Evolutionary conservation across 35 echinoderm and acorn worm species (phyloP).

Genomic region (Lytechinus variegatus): DNA sequence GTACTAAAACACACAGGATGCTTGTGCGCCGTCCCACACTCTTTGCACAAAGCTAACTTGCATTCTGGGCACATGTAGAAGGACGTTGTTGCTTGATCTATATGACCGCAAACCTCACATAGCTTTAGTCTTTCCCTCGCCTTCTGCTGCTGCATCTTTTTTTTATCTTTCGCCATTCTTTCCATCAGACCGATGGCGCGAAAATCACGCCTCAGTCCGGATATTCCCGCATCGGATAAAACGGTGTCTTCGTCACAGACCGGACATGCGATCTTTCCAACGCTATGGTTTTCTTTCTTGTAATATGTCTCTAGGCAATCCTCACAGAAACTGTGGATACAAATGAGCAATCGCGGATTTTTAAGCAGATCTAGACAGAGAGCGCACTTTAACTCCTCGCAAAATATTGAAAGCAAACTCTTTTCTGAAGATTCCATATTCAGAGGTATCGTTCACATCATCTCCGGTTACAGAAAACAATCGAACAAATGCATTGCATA

Average conservation of each 20-base stretch:
- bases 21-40: not conserved
- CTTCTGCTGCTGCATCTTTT: not conserved
- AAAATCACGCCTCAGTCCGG: not conserved
- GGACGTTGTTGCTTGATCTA: not conserved
- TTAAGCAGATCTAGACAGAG: not conserved
- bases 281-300: not conserved
- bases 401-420: not conserved
- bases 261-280: not conserved
- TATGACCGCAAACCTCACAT: not conserved
- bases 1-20: not conserved
- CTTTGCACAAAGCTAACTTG: not conserved
- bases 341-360: not conserved
- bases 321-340: not conserved
- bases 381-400: not conserved
- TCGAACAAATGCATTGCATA: too few relatives aligned
- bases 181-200: not conserved
- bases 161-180: not conserved
- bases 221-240: not conserved
- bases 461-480: too few relatives aligned
- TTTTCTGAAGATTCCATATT: not conserved
- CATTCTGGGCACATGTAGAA: not conserved
- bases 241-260: not conserved
- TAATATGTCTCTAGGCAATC: not conserved
- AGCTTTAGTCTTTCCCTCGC: not conserved
- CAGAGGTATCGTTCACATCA: too few relatives aligned